Base-by-base conservation (phyloP, 2,113 vertebrate genomes). In the Hyperopisus bebe region DNA sequence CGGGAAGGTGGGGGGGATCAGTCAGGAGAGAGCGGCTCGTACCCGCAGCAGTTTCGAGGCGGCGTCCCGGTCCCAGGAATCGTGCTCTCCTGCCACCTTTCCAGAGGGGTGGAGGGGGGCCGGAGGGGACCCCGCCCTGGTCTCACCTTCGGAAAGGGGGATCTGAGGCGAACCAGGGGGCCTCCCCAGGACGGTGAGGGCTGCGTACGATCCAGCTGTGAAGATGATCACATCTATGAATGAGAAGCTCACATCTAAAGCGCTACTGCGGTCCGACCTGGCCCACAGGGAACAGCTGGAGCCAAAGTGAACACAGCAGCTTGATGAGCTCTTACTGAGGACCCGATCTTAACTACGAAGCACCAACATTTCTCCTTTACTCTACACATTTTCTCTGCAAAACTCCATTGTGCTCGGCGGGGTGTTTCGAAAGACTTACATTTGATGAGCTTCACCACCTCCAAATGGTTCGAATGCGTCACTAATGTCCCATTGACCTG, bases 401-500 rank as follows among this genome's bases (percentile, higher is more conserved):
- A 77, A 39, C 19, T 46, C 82, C 82, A 84, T 84, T 47, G 39
- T n/a, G 82, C 21, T 11, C 19, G 9, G 21, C 8, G 39, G 7
- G 21, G 53, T 70, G 51, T 74, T 53, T 1, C 62, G 13, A 19
- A 1, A 35, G 92, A 98, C 98, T 97, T 94, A 99, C 98, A 99
- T 97, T 97, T 99, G 87, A 99, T 99, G 92, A 99, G 94, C 93
- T 99, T 97, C 58, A 99, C 98, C 91, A 99, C 98, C 93, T 99
- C 98, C 89, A 98, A 94, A 95, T 99, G 98, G 94, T 99, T 99
- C 89, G 98, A 99, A 93, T 98, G 98, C 51, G 98, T 99, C 46
- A 99, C 98, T 87, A 99, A 95, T 86, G 98, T 99, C 93, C 98
- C 98, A 86, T 99, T 99, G 93, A 99, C 98, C 98, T 99, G 91